Evolutionary conservation across 1,140 invertebrate genomes (phyloP).

Genomic region (Sweltsa coloradensis): DNA sequence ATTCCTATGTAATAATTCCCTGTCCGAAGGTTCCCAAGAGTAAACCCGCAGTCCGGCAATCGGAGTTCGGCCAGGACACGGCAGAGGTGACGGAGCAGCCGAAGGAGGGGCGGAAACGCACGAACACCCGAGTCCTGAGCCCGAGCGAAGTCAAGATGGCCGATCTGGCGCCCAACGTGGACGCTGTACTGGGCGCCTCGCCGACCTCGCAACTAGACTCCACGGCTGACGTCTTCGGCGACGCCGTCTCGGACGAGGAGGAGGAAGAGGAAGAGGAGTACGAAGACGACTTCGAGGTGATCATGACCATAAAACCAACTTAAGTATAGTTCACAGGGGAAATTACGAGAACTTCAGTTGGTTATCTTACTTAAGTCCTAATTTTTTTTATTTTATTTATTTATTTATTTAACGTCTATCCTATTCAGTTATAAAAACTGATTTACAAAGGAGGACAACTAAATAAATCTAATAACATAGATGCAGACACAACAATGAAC

Average conservation of each 20-base stretch:
- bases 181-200: background rate
- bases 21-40: too few species aligned
- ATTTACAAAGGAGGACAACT: background rate
- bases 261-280: background rate
- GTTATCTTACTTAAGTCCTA: background rate
- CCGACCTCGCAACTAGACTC: background rate
- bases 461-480: too few species aligned
- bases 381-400: background rate
- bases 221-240: conserved; percentile 3
- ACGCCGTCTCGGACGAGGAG: background rate
- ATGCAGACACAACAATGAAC: too few species aligned
- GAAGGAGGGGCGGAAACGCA: conserved; percentile 20
- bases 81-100: too few species aligned
- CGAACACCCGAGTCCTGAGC: conserved; percentile 25
- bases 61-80: too few species aligned
- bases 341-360: too few species aligned
- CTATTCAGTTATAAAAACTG: background rate
- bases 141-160: conserved; percentile 27
- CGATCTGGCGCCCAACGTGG: conserved; percentile 7
- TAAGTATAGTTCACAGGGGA: too few species aligned
- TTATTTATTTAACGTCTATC: background rate
- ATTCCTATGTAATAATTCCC: too few species aligned
- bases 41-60: too few species aligned
- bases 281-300: conserved; percentile 1
- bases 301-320: too few species aligned